These are phyloP conservation scores for Knipowitschia caucasica DNA, from an alignment of 2,797 vertebrate genomes.

Conservation along the genomic window DNA sequence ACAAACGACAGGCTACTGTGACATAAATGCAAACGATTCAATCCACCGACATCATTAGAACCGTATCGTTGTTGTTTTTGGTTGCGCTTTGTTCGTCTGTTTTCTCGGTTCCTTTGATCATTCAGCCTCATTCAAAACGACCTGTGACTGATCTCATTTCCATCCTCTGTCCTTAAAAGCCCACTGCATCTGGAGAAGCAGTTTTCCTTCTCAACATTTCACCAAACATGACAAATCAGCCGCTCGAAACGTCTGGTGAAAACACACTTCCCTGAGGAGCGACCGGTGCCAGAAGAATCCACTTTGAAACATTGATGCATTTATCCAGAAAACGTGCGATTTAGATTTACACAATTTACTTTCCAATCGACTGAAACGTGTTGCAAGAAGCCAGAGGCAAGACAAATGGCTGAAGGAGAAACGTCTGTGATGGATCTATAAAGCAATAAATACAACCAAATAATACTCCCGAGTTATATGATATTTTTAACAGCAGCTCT, in stretches of 20 bases:
- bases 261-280: slow-evolving; percentile 6
- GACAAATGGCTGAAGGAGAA: no score
- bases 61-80: not conserved
- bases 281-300: not conserved
- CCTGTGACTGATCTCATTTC: slow-evolving; percentile 9
- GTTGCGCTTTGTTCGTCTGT: not conserved
- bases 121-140: not conserved
- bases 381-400: no score
- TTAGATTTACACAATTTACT: no score
- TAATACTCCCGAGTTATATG: no score
- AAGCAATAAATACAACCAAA: no score
- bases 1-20: no score
- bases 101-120: not conserved
- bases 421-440: no score
- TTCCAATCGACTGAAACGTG: no score
- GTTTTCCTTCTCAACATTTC: slow-evolving; percentile 4
- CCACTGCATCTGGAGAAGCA: not conserved
- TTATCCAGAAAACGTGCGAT: slow-evolving; percentile 23
- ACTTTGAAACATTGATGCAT: slow-evolving; percentile 6
- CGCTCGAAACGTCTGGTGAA: slow-evolving; percentile 4
- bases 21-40: no score
- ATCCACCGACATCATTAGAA: not conserved
- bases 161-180: slow-evolving; percentile 1
- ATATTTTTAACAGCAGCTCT: no score
- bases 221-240: slow-evolving; percentile 7